These are phyloP conservation scores for Lacanobia oleracea DNA, from an alignment of 2,888 invertebrate genomes.

Conservation along the genomic window DNA sequence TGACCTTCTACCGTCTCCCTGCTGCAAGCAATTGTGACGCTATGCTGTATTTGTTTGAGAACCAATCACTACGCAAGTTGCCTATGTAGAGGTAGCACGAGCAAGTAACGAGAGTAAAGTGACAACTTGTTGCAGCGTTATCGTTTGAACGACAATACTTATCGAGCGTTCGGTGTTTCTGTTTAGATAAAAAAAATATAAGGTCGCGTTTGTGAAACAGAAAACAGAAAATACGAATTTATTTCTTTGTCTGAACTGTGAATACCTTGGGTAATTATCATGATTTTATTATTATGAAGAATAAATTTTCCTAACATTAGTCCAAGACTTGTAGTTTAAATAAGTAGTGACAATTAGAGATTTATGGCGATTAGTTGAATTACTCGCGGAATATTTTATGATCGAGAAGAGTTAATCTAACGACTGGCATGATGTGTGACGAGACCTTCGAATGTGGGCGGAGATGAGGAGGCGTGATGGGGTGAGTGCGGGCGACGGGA, in stretches of 20 bases:
- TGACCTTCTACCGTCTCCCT: too few species aligned
- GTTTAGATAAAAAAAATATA: constrained; percentile 1
- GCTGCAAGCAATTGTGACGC: not conserved
- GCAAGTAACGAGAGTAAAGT: not conserved
- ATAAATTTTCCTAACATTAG: constrained; percentile 25
- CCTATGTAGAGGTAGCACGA: not conserved
- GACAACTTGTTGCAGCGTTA: not conserved
- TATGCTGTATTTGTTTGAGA: not conserved
- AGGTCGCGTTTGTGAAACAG: constrained; percentile 6
- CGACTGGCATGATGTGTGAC: constrained; percentile 39
- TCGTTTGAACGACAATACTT: constrained; percentile 44
- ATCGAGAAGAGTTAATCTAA: constrained; percentile 29
- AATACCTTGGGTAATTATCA: constrained; percentile 8
- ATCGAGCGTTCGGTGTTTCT: constrained; percentile 23
- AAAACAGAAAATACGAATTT: constrained; percentile 31
- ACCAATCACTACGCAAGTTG: not conserved
- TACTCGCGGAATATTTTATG: constrained; percentile 38
- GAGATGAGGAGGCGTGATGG: constrained; percentile 59
- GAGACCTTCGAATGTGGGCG: constrained; percentile 42
- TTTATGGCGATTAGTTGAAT: constrained; percentile 42
- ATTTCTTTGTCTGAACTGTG: constrained; percentile 1
- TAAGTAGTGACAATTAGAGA: constrained; percentile 20
- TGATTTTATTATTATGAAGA: constrained; percentile 3
- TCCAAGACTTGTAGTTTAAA: constrained; percentile 10
- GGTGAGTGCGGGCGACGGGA: constrained; percentile 53